Percentiles rank a stretch among this genome's conserved stretches.
phyloP scores from a whole-genome alignment of 2,113 vertebrate genomes.

The Chaenogobius annularis region DNA sequence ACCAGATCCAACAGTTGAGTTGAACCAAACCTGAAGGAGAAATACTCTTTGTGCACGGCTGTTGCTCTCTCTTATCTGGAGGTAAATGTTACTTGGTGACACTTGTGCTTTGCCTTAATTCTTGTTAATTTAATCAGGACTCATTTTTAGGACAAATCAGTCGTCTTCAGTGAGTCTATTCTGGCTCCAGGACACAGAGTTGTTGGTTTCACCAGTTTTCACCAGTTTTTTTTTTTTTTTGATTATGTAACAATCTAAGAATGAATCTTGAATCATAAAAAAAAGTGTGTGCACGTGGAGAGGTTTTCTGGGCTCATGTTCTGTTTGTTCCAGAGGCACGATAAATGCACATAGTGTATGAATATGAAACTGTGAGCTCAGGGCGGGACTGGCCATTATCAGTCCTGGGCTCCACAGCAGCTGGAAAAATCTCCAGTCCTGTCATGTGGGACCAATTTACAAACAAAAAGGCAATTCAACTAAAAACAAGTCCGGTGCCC shows the following conservation, averaged over 20 bases:
- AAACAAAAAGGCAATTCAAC: too few relatives aligned
- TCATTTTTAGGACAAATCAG: not conserved
- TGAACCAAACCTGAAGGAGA: not conserved
- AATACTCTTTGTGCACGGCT: not conserved
- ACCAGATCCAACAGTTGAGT: not conserved
- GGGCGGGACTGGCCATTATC: too few relatives aligned
- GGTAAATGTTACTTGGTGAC: not conserved
- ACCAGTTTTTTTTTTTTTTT: not conserved
- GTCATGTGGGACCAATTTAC: too few relatives aligned
- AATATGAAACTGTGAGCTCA: too few relatives aligned
- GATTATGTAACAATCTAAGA: not conserved
- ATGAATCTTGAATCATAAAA: not conserved
- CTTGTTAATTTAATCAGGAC: too few relatives aligned
- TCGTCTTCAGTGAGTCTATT: not conserved
- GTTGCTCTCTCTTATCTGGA: not conserved
- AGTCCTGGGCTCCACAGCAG: too few relatives aligned
- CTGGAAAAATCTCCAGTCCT: too few relatives aligned
- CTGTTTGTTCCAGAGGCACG: too few relatives aligned
- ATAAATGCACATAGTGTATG: too few relatives aligned
- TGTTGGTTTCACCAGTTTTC: not conserved
- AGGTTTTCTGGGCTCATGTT: too few relatives aligned
- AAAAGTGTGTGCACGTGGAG: too few relatives aligned
- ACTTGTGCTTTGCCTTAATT: not conserved
- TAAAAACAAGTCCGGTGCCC: too few relatives aligned
- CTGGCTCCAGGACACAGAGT: conserved; percentile 3